Percentiles rank a stretch among this genome's conserved stretches.
These are phyloP conservation scores for Takifugu flavidus DNA, from an alignment of 2,113 vertebrate species.

Conservation along the genomic window DNA sequence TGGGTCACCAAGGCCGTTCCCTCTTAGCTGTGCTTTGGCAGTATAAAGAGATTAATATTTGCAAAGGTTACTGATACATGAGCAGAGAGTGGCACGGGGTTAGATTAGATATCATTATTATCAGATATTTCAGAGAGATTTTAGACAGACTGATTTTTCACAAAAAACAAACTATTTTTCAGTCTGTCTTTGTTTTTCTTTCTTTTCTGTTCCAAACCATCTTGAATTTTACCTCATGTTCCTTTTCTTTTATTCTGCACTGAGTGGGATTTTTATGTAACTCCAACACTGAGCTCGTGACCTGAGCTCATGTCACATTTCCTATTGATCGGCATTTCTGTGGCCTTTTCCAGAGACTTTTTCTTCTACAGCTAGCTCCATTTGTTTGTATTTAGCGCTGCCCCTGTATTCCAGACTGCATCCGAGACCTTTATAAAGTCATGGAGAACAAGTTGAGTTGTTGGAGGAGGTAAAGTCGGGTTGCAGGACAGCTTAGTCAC, in stretches of 20 bases:
- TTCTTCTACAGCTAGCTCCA: conserved; percentile 8
- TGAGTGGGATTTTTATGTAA: background rate
- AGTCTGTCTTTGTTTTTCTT: no score
- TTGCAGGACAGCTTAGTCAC: no score
- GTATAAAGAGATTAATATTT: conserved; percentile 18
- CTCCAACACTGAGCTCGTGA: background rate
- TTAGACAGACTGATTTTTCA: no score
- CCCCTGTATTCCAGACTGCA: background rate
- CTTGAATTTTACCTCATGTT: no score
- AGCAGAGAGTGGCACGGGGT: background rate
- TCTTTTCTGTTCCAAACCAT: no score
- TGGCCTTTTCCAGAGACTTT: conserved; percentile 31
- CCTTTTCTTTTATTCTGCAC: background rate
- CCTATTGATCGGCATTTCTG: conserved; percentile 31
- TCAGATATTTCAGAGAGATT: no score
- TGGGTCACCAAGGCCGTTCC: conserved; percentile 9
- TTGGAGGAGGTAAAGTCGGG: no score
- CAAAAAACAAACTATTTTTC: no score
- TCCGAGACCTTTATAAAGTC: conserved; percentile 1
- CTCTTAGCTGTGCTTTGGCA: background rate
- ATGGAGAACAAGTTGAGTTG: no score
- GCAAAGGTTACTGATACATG: background rate
- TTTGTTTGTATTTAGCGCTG: background rate
- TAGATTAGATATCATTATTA: background rate
- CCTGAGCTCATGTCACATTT: conserved; percentile 1